phyloP scores from a whole-genome alignment of 2,888 invertebrate species.

The Desoria tigrina region DNA sequence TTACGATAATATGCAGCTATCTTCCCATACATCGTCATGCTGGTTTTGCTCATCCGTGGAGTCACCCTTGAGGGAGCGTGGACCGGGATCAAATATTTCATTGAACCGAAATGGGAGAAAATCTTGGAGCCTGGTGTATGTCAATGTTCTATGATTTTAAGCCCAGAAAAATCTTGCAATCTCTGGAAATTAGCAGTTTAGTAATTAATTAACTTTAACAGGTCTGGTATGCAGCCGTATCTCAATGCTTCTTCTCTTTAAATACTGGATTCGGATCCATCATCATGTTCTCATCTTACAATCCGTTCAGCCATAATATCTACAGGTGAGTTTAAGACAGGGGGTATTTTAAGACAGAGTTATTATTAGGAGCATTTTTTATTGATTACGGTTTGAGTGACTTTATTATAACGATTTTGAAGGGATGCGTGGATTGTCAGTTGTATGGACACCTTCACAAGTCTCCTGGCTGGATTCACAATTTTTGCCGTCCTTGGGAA shows the following conservation, averaged over 20 bases:
- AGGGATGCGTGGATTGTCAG: constrained; percentile 81
- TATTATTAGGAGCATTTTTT: too few species aligned
- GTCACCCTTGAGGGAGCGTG: constrained; percentile 66
- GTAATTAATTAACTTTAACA: constrained; percentile 55
- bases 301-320: constrained; percentile 70
- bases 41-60: constrained; percentile 68
- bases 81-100: constrained; percentile 74
- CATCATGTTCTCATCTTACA: constrained; percentile 62
- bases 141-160: too few species aligned
- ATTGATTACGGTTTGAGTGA: background rate
- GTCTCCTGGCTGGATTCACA: constrained; percentile 75
- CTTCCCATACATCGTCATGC: constrained; percentile 78
- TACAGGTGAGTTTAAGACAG: constrained; percentile 62
- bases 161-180: background rate
- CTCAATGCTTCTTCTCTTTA: constrained; percentile 76
- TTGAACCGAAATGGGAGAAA: constrained; percentile 76
- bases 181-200: constrained; percentile 2
- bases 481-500: constrained; percentile 77
- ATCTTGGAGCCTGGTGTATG: constrained; percentile 67
- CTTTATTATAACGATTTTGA: background rate
- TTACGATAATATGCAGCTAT: constrained; percentile 61
- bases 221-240: constrained; percentile 78
- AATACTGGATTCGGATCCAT: constrained; percentile 59
- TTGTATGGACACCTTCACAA: constrained; percentile 77
- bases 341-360: background rate